A percentile compares a stretch with the other conserved stretches of the same genome.
phyloP scores from a whole-genome alignment of 2,888 invertebrate species.

The Drosophila eohydei region DNA sequence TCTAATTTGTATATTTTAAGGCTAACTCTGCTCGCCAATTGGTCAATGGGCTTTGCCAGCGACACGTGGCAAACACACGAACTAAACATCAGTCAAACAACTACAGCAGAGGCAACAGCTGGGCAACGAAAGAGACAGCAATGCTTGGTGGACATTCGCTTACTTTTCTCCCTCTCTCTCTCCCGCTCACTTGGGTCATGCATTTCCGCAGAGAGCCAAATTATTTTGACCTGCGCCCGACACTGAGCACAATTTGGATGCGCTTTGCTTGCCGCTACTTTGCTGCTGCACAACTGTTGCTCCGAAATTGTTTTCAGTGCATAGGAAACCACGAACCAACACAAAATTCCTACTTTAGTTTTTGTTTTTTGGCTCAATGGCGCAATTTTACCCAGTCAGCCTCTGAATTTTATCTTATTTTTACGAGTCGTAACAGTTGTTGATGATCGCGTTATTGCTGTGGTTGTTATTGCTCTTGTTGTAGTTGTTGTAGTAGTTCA shows the following conservation, averaged over 20 bases:
- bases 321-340: constrained; percentile 19
- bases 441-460: constrained; percentile 48
- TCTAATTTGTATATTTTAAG: constrained; percentile 26
- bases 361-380: constrained; percentile 56
- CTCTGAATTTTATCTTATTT: constrained; percentile 74
- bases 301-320: constrained; percentile 41
- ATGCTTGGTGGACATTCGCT: constrained; percentile 27
- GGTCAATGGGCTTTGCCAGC: constrained; percentile 56
- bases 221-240: constrained; percentile 71
- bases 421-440: constrained; percentile 74
- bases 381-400: constrained; percentile 70
- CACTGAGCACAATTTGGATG: constrained; percentile 52
- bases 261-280: background rate
- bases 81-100: constrained; percentile 34
- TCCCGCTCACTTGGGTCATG: constrained; percentile 1
- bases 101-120: constrained; percentile 57
- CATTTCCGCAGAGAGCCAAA: constrained; percentile 69
- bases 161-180: background rate
- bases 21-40: constrained; percentile 48
- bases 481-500: constrained; percentile 43
- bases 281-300: background rate
- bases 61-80: constrained; percentile 80
- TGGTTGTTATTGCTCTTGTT: constrained; percentile 23
- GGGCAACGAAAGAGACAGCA: constrained; percentile 52
- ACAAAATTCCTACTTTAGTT: constrained; percentile 36